Percentiles rank a stretch among this genome's conserved stretches.
These are phyloP conservation scores for Anticlea derivata DNA, from an alignment of 2,888 invertebrate genomes.

Conservation along the genomic window DNA sequence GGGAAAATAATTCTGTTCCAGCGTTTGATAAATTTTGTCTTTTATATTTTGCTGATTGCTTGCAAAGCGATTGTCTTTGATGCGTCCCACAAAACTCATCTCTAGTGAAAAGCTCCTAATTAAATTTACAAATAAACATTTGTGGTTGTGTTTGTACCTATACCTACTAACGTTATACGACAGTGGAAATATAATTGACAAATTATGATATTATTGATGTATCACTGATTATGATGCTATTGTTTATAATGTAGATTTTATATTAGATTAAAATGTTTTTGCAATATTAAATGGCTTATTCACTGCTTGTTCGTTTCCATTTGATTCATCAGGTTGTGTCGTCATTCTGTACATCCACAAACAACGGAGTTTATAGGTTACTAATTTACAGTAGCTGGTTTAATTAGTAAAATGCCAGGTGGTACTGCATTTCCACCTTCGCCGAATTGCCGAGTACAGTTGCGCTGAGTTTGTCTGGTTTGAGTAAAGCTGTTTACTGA, in stretches of 20 bases:
- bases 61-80: constrained; percentile 16
- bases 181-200: no score
- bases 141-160: no score
- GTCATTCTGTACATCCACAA: constrained; percentile 2
- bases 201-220: no score
- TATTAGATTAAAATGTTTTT: no score
- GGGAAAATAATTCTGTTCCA: constrained; percentile 37
- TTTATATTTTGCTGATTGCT: constrained; percentile 21
- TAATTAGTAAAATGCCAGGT: constrained; percentile 15
- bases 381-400: constrained; percentile 9
- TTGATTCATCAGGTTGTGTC: neutral
- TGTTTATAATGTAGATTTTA: no score
- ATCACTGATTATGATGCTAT: no score
- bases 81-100: neutral
- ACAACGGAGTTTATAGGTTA: constrained; percentile 5
- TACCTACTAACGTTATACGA: no score
- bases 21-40: constrained; percentile 32
- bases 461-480: constrained; percentile 3
- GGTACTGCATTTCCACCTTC: constrained; percentile 3
- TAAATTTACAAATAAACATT: no score
- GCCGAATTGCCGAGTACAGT: constrained; percentile 6
- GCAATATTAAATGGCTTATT: no score
- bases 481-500: constrained; percentile 1
- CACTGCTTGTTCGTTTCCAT: neutral
- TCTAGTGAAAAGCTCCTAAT: neutral